phyloP scores from a whole-genome alignment of 2,113 vertebrate species.

The Caranx ignobilis region DNA sequence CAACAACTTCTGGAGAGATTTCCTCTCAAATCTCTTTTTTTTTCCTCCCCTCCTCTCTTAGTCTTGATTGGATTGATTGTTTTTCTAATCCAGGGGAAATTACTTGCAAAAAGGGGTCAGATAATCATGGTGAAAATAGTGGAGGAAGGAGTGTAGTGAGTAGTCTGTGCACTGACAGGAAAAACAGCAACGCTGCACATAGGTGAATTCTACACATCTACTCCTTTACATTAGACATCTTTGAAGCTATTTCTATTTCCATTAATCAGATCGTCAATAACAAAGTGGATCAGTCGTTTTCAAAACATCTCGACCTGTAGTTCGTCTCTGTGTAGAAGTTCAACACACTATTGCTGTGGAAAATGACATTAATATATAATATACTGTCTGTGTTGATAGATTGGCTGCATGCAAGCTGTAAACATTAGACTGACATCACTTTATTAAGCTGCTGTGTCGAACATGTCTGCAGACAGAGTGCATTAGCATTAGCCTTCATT shows the following conservation, averaged over 20 bases:
- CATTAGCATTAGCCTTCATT: too few relatives aligned
- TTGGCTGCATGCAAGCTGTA: too few relatives aligned
- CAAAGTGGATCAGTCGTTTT: too few relatives aligned
- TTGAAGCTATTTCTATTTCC: neutral
- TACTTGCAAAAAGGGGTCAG: constrained; percentile 78
- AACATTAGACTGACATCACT: too few relatives aligned
- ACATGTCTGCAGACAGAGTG: too few relatives aligned
- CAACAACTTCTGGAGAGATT: constrained; percentile 84
- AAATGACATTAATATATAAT: too few relatives aligned
- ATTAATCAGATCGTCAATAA: too few relatives aligned
- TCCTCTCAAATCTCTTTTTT: constrained; percentile 72
- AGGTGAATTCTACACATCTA: constrained; percentile 32
- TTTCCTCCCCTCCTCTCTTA: constrained; percentile 28
- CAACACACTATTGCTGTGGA: too few relatives aligned
- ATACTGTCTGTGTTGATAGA: too few relatives aligned
- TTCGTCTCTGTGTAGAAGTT: too few relatives aligned
- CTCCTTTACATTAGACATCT: constrained; percentile 8
- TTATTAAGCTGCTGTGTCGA: too few relatives aligned
- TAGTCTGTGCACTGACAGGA: neutral
- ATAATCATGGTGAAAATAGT: constrained; percentile 70
- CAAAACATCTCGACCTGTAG: too few relatives aligned
- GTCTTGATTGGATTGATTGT: constrained; percentile 85
- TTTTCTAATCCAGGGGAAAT: constrained; percentile 87
- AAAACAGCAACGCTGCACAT: constrained; percentile 1
- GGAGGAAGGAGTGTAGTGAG: constrained; percentile 58